phyloP scores from a whole-genome alignment of 2,113 vertebrate species.

The Scytalopus superciliaris region DNA sequence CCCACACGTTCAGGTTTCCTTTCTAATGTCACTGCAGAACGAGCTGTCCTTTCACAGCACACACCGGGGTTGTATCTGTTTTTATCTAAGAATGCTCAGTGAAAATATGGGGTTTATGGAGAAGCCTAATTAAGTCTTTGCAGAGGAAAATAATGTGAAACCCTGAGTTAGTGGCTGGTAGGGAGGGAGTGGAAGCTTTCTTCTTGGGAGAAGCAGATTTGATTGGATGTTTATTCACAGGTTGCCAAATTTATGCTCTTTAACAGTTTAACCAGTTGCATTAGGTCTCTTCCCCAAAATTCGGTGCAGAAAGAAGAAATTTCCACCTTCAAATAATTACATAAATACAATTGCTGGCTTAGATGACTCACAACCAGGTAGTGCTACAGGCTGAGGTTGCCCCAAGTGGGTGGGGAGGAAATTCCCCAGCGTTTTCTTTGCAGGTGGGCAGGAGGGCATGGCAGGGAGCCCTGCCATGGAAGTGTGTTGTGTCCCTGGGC shows the following conservation, averaged over 20 bases:
- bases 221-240: not conserved
- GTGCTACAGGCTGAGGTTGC: not conserved
- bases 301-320: not conserved
- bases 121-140: not conserved
- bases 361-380: not conserved
- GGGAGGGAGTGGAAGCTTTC: not conserved
- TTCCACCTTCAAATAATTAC: not conserved
- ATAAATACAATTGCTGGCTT: not conserved
- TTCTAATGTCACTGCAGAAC: not conserved
- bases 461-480: not conserved
- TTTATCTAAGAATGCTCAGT: not conserved
- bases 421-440: not conserved
- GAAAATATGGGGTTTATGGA: not conserved
- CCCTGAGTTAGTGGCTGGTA: not conserved
- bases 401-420: not conserved
- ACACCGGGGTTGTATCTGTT: not conserved
- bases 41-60: not conserved
- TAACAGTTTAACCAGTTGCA: not conserved
- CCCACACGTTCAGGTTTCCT: not conserved
- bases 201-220: not conserved
- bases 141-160: not conserved
- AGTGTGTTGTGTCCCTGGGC: not conserved
- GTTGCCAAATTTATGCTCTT: not conserved
- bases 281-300: not conserved
- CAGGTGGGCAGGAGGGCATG: not conserved